Conservation (phyloP, 2,888 invertebrate species). For the Platycnemis pennipes region DNA sequence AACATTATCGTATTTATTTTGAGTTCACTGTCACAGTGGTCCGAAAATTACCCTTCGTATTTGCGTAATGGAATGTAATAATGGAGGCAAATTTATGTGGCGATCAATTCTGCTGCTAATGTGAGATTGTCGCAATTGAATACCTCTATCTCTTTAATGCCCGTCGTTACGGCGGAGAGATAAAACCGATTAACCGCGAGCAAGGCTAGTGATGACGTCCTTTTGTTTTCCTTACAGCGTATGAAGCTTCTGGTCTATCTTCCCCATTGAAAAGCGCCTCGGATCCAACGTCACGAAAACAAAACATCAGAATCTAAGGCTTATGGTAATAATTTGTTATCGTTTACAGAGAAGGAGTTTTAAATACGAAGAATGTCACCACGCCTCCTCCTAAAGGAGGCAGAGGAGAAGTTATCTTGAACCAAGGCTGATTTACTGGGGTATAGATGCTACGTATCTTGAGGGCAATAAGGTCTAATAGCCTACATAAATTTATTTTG, state of each 20-base stretch:
- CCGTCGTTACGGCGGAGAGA: neutral
- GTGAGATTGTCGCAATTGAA: neutral
- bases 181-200: neutral
- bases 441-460: neutral
- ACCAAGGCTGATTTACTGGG: neutral
- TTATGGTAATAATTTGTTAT: neutral
- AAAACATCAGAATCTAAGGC: neutral
- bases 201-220: neutral
- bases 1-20: too few relatives aligned
- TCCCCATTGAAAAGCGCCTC: neutral
- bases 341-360: neutral
- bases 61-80: neutral
- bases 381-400: neutral
- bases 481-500: neutral
- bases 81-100: neutral
- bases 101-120: neutral
- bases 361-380: neutral
- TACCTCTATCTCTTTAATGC: neutral
- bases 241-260: neutral
- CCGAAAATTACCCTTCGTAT: too few relatives aligned
- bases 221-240: neutral
- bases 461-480: neutral
- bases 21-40: too few relatives aligned
- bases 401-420: neutral
- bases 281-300: neutral